Conservation (phyloP, 2,797 vertebrate genomes). For the Odontamblyopus rebecca region DNA sequence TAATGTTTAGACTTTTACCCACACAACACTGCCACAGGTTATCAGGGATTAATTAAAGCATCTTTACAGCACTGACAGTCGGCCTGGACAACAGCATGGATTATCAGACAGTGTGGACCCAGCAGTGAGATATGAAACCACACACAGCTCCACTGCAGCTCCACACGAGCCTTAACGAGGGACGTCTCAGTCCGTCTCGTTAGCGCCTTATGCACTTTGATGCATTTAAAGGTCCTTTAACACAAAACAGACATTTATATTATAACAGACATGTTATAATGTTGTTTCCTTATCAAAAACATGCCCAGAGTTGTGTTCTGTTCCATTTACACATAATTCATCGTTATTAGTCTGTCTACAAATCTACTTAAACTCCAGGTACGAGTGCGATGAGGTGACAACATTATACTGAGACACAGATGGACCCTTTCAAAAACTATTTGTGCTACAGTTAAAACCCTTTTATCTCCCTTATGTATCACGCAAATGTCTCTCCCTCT, state of each 20-base stretch:
- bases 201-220: constrained; percentile 13
- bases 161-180: neutral
- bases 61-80: constrained; percentile 52
- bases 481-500: constrained; percentile 18
- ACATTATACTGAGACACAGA: no score
- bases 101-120: constrained; percentile 38
- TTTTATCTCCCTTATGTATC: neutral
- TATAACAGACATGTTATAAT: no score
- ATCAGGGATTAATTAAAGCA: constrained; percentile 63
- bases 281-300: no score
- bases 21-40: constrained; percentile 17
- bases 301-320: no score
- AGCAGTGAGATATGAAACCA: constrained; percentile 40
- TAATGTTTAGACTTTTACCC: neutral
- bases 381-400: no score
- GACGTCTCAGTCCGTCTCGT: constrained; percentile 5
- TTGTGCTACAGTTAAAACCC: constrained; percentile 9
- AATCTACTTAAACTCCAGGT: no score
- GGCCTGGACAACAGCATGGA: constrained; percentile 55
- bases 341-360: no score
- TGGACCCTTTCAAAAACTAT: neutral
- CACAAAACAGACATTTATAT: no score
- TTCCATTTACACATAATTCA: no score
- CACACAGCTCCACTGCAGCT: neutral
- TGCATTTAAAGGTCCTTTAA: neutral